Conservation (phyloP, 2,797 vertebrate genomes). For the Poecilia wingei region DNA sequence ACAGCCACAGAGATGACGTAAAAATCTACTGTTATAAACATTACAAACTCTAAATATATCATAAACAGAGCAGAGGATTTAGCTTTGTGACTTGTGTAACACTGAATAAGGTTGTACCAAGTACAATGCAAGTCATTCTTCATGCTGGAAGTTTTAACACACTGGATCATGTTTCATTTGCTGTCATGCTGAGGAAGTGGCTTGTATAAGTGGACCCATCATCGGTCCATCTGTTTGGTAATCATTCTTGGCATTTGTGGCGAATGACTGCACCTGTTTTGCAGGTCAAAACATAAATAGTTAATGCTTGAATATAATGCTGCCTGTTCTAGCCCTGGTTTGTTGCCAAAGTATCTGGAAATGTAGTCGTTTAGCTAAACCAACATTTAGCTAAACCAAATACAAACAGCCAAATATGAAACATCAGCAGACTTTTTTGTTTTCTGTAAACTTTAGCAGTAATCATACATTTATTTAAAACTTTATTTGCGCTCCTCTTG, state of each 20-base stretch:
- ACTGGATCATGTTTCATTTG: not conserved
- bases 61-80: not conserved
- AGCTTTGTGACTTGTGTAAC: not conserved
- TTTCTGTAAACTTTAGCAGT: not conserved
- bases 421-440: not conserved
- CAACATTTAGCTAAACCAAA: not conserved
- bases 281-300: not conserved
- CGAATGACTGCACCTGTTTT: not conserved
- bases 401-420: not conserved
- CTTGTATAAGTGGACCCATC: not conserved
- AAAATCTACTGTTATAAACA: not conserved
- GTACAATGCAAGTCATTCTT: not conserved
- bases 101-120: not conserved
- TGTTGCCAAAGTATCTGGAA: not conserved
- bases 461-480: not conserved
- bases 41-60: not conserved
- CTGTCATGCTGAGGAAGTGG: not conserved
- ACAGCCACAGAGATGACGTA: not conserved
- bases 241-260: not conserved
- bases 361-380: not conserved
- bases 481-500: not conserved
- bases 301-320: not conserved
- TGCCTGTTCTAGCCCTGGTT: not conserved
- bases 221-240: not conserved
- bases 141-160: not conserved